Evolutionary conservation across 1,140 invertebrate genomes (phyloP).

Genomic region (Saccostrea echinata): DNA sequence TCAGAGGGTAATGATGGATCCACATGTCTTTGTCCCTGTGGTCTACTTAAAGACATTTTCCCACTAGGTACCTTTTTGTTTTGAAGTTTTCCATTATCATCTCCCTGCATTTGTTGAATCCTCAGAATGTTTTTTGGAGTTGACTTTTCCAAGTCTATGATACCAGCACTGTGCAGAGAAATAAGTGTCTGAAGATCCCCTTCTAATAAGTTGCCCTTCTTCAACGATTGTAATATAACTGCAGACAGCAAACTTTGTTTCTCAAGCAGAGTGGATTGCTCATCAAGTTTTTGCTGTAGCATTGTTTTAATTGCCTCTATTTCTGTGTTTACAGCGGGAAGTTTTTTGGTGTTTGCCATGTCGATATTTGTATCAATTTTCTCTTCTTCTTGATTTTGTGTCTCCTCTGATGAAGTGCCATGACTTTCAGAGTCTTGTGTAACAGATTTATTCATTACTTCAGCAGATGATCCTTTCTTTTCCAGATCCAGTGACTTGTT

Average conservation of each 20-base stretch:
- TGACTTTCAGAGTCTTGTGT: background rate
- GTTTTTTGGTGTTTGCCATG: background rate
- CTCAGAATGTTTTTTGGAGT: background rate
- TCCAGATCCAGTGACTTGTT: background rate
- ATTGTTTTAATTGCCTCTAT: background rate
- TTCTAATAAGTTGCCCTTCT: background rate
- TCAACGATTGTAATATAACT: background rate
- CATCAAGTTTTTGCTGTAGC: background rate
- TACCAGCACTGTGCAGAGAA: background rate
- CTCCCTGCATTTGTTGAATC: background rate
- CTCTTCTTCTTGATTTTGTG: background rate
- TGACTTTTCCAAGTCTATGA: constrained; percentile 10
- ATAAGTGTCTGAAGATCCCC: background rate
- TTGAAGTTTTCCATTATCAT: background rate
- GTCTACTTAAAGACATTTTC: background rate
- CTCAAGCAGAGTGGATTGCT: background rate
- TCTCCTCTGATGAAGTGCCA: background rate
- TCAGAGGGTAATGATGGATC: constrained; percentile 1
- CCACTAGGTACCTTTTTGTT: background rate
- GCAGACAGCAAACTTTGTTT: background rate
- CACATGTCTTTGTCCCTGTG: background rate
- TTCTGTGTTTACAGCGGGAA: background rate
- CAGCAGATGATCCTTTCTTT: background rate
- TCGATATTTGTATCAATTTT: background rate
- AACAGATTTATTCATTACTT: background rate